Base-by-base conservation (phyloP, 2,888 invertebrate species). In the Drosophila kanekoi region DNA sequence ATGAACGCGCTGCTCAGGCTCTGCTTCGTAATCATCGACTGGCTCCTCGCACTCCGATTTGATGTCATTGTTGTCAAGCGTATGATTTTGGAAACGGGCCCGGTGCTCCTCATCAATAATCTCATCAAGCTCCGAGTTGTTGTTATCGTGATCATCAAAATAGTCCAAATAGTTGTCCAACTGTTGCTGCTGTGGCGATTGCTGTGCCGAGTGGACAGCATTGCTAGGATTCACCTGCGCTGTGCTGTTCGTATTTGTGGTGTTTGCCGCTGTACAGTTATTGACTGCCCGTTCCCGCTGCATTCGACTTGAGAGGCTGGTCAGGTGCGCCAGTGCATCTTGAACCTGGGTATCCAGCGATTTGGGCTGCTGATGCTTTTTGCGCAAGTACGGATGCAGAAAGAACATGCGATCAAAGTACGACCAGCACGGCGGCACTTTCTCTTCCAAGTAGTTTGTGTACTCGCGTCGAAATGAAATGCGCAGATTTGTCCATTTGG, bases 331-430 rank as follows among this genome's bases (percentile, higher is more conserved):
- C 14, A 92, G 65, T 0, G 92, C 92, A 78, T 92, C 91, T 66
- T 92, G 91, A 2, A 92, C 89, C 62, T 91, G 91, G 0, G 90
- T 87, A 32, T 92, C 92, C 37, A 92, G 63, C 0, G 89, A 90
- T 45, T 91, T 91, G 2, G 91, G 84, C 10, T 89, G 91, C 51
- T 85, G 88, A 33, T 91, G 91, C 71, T 91, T 91, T 83, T 91
- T 92, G n/a, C 92, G 85, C 41, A 92, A 63, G 63, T 89, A 92
- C 1, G 92, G 91, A 81, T 91, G 91, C 52, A 92, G 59, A 35
- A 92, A 92, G 59, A 91, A 90, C 92, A 92, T 92, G 13, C 91
- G 90, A 58, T 92, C 91, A 49, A 92, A 92, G 66, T 90, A 92
- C 3, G 90, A 89, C 92, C 92, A 92, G 44, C 91, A 91, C 0